Base-by-base conservation (phyloP, 2,113 vertebrate species). In the Connochaetes taurinus region DNA sequence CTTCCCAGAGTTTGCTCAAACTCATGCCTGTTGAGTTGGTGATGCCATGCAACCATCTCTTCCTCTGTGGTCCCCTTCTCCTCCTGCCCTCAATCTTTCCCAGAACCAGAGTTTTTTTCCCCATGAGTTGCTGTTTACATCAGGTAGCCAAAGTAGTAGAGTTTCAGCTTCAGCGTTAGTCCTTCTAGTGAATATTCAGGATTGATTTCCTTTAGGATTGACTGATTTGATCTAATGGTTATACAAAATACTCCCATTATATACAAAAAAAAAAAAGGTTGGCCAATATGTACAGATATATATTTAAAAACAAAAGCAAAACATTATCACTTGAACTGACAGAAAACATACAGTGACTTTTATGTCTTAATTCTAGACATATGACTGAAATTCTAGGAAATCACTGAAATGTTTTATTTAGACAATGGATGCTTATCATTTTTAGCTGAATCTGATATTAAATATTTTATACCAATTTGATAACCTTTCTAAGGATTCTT, bases 361-460 rank as follows among this genome's bases (percentile, higher is more conserved):
- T 80, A 16, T 86, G 97, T 97, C 97, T 27, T 15, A 85, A 7
- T 95, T 98, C 76, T 96, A 53, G 15, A 7, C 6, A 58, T 95
- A 62, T 81, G 91, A 50, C 50, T 93, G 31, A 86, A 91, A 94
- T 97, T 97, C 40, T 57, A 83, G 82, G 91, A 64, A 97, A 58
- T 45, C 13, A 83, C 96, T 64, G 57, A 97, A 71, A 85, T 53
- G 64, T 78, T 80, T 85, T 36, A 95, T 97, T 97, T 78, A 95
- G 82, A 88, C 15, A 57, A 8, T 93, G 12, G 14, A 9, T 97
- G 40, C 92, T 95, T 84, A 95, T 64, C 52, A 96, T 17, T 85
- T 95, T 47, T 71, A 60, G 2, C 36, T 91, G 82, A 92, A 85
- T 96, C 92, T 71, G n/a, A 71, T 23, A 71, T 31, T 80, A 47